Evolutionary conservation across 2,888 invertebrate genomes (phyloP).

Genomic region (Hypolimnas misippus): DNA sequence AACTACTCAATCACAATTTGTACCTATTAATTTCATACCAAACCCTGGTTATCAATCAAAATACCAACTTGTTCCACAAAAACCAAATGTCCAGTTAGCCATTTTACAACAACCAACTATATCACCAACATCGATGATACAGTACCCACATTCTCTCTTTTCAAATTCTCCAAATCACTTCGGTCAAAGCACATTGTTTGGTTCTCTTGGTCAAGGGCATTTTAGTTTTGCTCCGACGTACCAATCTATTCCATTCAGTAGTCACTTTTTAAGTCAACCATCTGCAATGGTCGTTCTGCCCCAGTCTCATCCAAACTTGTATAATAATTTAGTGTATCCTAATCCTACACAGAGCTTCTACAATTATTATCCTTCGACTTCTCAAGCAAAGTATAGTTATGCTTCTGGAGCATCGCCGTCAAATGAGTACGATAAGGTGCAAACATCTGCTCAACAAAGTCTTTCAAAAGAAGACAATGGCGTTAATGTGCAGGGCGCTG

Average conservation of each 20-base stretch:
- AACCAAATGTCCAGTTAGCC: constrained; percentile 65
- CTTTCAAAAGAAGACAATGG: constrained; percentile 72
- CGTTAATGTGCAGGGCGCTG: constrained; percentile 56
- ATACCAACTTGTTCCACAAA: constrained; percentile 71
- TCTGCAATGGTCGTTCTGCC: constrained; percentile 68
- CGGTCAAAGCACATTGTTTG: constrained; percentile 49
- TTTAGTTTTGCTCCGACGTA: constrained; percentile 60
- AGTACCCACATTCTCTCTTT: constrained; percentile 61
- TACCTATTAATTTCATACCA: constrained; percentile 71
- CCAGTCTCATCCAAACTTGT: constrained; percentile 66
- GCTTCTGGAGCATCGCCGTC: constrained; percentile 57
- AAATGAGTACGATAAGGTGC: constrained; percentile 67
- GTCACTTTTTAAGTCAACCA: constrained; percentile 64
- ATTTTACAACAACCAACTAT: constrained; percentile 64
- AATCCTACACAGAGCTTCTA: constrained; percentile 68
- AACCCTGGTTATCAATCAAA: constrained; percentile 75
- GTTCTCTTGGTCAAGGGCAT: constrained; percentile 54
- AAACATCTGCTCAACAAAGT: constrained; percentile 56
- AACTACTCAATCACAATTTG: constrained; percentile 62
- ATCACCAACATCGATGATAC: constrained; percentile 54
- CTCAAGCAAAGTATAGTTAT: constrained; percentile 66
- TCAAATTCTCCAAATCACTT: constrained; percentile 54
- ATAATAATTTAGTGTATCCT: constrained; percentile 64
- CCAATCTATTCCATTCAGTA: constrained; percentile 57
- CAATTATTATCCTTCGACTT: constrained; percentile 68